These are phyloP conservation scores for Melopsittacus undulatus DNA, from an alignment of 2,797 vertebrate genomes.

Conservation along the genomic window DNA sequence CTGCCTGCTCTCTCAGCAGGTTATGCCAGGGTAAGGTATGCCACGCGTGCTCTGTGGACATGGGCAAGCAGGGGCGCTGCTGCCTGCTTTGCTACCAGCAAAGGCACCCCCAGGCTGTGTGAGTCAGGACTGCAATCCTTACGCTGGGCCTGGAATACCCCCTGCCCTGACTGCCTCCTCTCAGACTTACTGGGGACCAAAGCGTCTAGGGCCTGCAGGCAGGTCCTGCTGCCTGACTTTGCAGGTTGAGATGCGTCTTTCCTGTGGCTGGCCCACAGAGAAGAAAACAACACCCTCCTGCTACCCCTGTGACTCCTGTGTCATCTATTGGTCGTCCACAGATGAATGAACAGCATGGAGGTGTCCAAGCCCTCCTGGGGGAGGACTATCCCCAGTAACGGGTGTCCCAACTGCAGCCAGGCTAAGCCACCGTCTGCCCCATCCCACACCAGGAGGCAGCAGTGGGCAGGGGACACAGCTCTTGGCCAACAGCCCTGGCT, in stretches of 20 bases:
- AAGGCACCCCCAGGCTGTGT: conserved; percentile 20
- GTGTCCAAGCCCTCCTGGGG: background rate
- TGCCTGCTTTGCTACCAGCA: conserved; percentile 73
- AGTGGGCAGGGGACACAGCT: background rate
- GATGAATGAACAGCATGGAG: background rate
- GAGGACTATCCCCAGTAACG: background rate
- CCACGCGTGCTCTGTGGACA: conserved; percentile 68
- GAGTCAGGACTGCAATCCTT: background rate
- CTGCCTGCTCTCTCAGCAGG: conserved; percentile 9
- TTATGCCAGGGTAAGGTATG: conserved; percentile 72
- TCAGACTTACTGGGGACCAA: background rate
- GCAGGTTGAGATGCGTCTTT: background rate
- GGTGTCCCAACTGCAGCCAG: background rate
- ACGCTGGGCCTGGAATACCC: accelerated
- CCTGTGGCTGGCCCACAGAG: background rate
- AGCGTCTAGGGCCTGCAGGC: accelerated
- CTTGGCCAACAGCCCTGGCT: conserved; percentile 8
- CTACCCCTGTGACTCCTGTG: background rate
- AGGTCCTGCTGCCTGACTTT: background rate
- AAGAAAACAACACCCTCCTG: background rate
- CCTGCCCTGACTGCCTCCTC: background rate
- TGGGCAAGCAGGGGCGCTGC: conserved; percentile 62
- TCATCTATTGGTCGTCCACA: background rate
- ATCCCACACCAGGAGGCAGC: background rate
- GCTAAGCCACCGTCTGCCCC: background rate